Base-by-base conservation (phyloP, 2,797 vertebrate genomes). In the Clarias pachynema region DNA sequence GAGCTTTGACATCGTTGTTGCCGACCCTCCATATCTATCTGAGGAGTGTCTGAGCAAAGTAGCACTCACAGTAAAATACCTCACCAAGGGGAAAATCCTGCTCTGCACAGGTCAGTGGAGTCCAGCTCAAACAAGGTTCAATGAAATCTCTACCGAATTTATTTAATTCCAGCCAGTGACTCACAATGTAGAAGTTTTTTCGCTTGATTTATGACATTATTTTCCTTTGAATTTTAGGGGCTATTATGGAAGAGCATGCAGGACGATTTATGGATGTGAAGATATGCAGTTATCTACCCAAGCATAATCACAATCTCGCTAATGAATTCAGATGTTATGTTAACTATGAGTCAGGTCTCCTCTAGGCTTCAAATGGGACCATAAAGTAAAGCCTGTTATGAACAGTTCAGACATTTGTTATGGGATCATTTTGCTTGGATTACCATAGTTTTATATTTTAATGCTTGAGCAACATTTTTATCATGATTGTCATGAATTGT, bases 11-110 rank as follows among this genome's bases (percentile, higher is more conserved):
- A 53, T 99, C 0, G 97, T 99, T 37, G 69, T 99, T 26, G 97
- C 96, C 0, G 98, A 99, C 88, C 98, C 98, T 6, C 98, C 98
- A 0, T 99, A 99, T 87, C 94, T 99, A 70, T 97, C 98, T 0
- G 94, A 97, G 82, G 97, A 98, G 29, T 99, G 98, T 91, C 96
- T 99, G 87, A 90, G 93, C 75, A 98, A 99, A 92, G 97, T 96
- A 53, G 91, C 96, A 0, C 69, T 96, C 89, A 99, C 98, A 0
- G 84, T 97, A 88, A 95, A 93, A 86, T 95, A 95, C 91, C 95
- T 99, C 88, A 95, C 96, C 72, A 97, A 93, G 92, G 96, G 93
- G 85, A 99, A 98, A 93, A 95, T 98, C 90, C 94, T 99, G 89
- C 95, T 99, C 75, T 99, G 98, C 85, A 99, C 98, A 94, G 98